Base-by-base conservation (phyloP, 2,113 vertebrate species). In the Cryptotis parvus region DNA sequence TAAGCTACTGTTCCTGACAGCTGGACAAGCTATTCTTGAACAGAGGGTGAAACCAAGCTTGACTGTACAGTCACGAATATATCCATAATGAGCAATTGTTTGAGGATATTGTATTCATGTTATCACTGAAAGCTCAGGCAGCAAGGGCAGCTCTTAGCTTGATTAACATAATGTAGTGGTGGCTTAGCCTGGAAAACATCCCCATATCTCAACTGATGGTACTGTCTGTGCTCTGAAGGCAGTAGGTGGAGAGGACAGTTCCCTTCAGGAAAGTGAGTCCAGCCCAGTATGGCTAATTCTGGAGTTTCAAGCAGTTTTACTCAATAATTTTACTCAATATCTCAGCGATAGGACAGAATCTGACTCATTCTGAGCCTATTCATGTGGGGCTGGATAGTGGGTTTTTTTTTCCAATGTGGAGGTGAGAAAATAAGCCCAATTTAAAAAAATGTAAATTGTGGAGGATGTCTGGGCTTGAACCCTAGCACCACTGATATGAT, bases 251-350 rank as follows among this genome's bases (percentile, higher is more conserved):
- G 45, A 12, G 45, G 45, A 49, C 2, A 5, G 31, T 9, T 20
- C 35, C 27, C 1, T 31, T 0, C 1, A 1, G 2, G 5, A 2
- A 6, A n/a, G n/a, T 0, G 3, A 76, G 29, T 10, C 45, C 9
- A 9, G 14, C 14, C 9, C 20, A 3, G 18, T 6, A 18, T 41
- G 9, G 27, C 41, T n/a, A 49, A 37, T 61, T 69, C n/a, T 43
- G 3, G 68, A 26, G n/a, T 69, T 80, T 61, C 26, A 85, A 52
- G n/a, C 41, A 27, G 14, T 26, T 49, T 78, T 43, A 58, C 5
- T 74, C 4, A n/a, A n/a, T n/a, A n/a, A n/a, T 26, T 49, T 78
- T 43, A 58, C 5, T 74, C 4, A 29, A 8, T 1, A 84, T 31
- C 18, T 35, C 15, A 84, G 31, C 6, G 3, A 1, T 31, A 58